A percentile compares a stretch with the other conserved stretches of the same genome.
These are phyloP conservation scores for Nyctalus aviator DNA, from an alignment of 2,797 vertebrate species.

Conservation along the genomic window DNA sequence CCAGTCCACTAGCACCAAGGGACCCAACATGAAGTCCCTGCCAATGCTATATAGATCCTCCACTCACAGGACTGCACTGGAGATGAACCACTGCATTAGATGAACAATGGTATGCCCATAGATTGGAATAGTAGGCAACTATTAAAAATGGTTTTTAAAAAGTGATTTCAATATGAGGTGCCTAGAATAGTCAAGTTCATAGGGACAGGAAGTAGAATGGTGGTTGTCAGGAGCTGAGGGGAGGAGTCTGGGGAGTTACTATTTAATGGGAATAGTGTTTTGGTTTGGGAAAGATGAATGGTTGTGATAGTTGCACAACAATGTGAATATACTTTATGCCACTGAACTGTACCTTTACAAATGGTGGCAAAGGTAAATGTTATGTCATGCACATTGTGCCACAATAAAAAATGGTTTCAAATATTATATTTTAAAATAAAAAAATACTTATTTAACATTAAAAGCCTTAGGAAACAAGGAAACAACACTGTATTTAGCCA, in stretches of 20 bases:
- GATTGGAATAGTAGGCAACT: not conserved
- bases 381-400: not conserved
- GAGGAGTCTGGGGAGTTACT: not conserved
- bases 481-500: not conserved
- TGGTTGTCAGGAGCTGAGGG: not conserved
- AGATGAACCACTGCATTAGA: not conserved
- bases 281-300: not conserved
- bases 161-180: not conserved
- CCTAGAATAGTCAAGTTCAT: not conserved
- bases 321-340: not conserved
- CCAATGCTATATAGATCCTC: not conserved
- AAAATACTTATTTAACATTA: slow-evolving; percentile 10
- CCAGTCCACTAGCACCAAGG: not conserved
- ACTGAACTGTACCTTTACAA: not conserved
- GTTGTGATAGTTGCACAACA: not conserved
- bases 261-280: not conserved
- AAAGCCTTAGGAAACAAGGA: slow-evolving; percentile 12
- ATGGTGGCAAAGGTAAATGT: not conserved
- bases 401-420: slow-evolving; percentile 41
- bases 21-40: not conserved
- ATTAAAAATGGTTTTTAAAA: not conserved
- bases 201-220: not conserved
- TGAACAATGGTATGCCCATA: not conserved
- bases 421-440: slow-evolving; percentile 20
- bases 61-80: not conserved